Evolutionary conservation across 2,113 vertebrate genomes (phyloP).

Genomic region (Plectropomus leopardus): DNA sequence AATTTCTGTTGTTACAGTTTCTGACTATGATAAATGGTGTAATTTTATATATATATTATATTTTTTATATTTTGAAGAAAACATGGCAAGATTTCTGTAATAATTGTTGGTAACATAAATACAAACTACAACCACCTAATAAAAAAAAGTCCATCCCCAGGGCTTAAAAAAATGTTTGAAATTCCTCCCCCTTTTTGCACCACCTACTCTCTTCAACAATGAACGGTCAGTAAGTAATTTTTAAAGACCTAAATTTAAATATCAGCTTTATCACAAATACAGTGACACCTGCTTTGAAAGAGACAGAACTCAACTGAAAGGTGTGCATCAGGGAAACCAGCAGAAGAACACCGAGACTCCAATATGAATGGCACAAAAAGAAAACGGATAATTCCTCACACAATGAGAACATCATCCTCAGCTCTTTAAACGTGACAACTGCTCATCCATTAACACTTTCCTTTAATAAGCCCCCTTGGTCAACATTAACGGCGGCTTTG

Average conservation of each 20-base stretch:
- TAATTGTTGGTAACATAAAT: no score
- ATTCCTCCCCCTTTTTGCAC: no score
- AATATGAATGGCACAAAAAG: neutral
- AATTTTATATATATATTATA: no score
- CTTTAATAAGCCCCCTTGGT: slow-evolving; percentile 52
- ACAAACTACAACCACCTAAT: no score
- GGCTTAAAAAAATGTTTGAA: no score
- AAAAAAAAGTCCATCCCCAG: no score
- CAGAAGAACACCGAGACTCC: neutral
- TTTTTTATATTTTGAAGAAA: no score
- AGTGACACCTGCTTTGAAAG: slow-evolving; percentile 22
- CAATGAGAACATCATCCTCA: slow-evolving; percentile 28
- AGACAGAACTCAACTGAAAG: slow-evolving; percentile 14
- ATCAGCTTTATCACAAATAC: neutral
- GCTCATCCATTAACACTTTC: slow-evolving; percentile 61
- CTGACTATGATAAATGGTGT: no score
- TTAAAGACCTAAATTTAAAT: neutral
- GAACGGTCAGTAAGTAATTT: neutral
- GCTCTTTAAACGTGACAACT: slow-evolving; percentile 36
- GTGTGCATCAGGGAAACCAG: slow-evolving; percentile 13
- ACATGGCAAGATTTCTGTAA: no score
- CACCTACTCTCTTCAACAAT: no score
- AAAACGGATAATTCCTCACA: slow-evolving; percentile 5
- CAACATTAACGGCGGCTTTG: slow-evolving; percentile 41
- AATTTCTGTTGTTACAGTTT: no score